Percentiles rank a stretch among this genome's conserved stretches.
These are phyloP conservation scores for Cromileptes altivelis DNA, from an alignment of 2,113 vertebrate genomes.

Conservation along the genomic window DNA sequence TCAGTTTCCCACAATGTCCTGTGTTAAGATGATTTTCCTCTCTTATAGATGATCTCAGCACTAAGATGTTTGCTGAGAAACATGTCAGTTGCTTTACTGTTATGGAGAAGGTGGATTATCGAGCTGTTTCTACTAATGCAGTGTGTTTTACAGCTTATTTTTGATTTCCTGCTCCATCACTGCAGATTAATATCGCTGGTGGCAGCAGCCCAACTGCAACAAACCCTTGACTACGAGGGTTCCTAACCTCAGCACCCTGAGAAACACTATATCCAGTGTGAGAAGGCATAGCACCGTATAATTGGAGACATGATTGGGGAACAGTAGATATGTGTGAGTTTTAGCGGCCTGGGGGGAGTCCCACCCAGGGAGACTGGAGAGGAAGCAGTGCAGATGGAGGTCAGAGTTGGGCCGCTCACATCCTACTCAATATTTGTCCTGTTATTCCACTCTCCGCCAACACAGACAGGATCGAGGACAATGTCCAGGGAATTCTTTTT, in stretches of 20 bases:
- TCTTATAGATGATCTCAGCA: constrained; percentile 34
- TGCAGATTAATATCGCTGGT: constrained; percentile 76
- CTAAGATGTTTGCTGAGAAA: constrained; percentile 69
- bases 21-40: constrained; percentile 27
- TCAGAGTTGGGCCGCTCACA: constrained; percentile 64
- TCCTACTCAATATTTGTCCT: constrained; percentile 68
- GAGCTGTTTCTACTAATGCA: constrained; percentile 77
- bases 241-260: constrained; percentile 65
- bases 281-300: constrained; percentile 44
- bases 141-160: constrained; percentile 72
- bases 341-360: constrained; percentile 59
- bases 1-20: constrained; percentile 45
- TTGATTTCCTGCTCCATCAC: constrained; percentile 81
- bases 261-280: constrained; percentile 55
- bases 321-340: constrained; percentile 71
- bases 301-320: constrained; percentile 59
- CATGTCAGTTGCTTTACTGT: constrained; percentile 52
- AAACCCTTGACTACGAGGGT: constrained; percentile 69
- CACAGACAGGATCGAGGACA: constrained; percentile 34
- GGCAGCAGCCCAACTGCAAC: constrained; percentile 81
- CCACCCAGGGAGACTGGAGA: constrained; percentile 78
- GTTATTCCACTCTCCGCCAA: constrained; percentile 64
- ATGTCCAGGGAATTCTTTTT: constrained; percentile 31
- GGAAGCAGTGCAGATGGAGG: constrained; percentile 79
- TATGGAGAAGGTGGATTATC: constrained; percentile 60